A percentile compares a stretch with the other conserved stretches of the same genome.
Conservation (phyloP, 1,140 invertebrate species). For the Proales similis region DNA sequence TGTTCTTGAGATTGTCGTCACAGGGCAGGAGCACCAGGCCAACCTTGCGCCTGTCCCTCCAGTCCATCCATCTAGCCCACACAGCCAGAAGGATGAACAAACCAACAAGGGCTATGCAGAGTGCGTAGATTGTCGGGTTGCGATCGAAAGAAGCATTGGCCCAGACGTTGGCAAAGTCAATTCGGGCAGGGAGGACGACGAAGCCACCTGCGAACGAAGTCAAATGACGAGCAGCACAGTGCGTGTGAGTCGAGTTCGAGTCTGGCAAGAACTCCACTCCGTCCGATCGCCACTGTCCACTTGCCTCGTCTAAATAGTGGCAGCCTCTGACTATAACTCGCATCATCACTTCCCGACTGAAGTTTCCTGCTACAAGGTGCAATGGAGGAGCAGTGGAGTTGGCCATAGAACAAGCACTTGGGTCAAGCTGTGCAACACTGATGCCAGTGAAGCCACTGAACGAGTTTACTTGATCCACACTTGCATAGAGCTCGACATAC, state of each 20-base stretch:
- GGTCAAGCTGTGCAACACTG: constrained; percentile 3
- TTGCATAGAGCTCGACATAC: too few relatives aligned
- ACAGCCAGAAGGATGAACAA: constrained; percentile 54
- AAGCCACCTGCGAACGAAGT: constrained; percentile 53
- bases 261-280: constrained; percentile 42
- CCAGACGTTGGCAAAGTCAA: constrained; percentile 53
- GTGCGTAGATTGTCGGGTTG: constrained; percentile 58
- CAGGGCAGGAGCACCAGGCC: constrained; percentile 53
- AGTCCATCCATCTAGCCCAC: constrained; percentile 55
- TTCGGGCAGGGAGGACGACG: constrained; percentile 50
- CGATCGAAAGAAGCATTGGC: constrained; percentile 55
- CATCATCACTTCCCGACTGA: constrained; percentile 38
- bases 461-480: not conserved
- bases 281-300: constrained; percentile 40
- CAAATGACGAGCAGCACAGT: constrained; percentile 49
- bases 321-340: constrained; percentile 39
- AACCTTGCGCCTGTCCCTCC: constrained; percentile 54
- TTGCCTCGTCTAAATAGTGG: constrained; percentile 40
- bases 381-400: too few relatives aligned
- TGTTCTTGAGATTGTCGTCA: constrained; percentile 56
- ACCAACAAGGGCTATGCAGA: constrained; percentile 53
- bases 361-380: constrained; percentile 41
- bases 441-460: constrained; percentile 6
- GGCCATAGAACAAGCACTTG: constrained; percentile 4
- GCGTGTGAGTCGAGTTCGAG: constrained; percentile 40